Base-by-base conservation (phyloP, 1,140 invertebrate genomes). In the Drosophila albomicans region DNA sequence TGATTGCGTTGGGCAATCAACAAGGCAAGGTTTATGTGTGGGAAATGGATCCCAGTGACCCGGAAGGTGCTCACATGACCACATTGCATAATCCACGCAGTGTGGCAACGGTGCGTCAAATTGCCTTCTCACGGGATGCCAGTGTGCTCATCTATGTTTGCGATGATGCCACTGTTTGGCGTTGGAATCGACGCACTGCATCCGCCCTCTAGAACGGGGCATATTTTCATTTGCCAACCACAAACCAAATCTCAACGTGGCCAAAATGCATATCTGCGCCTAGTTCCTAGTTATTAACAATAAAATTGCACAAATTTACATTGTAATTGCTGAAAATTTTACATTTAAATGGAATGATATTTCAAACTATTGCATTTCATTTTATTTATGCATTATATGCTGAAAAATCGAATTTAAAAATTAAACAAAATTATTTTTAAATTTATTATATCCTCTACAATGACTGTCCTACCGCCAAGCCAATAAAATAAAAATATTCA, bases 151-250 rank as follows among this genome's bases (percentile, higher is more conserved):
- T 95, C 16, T 94, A 93, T 13, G 94, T 94, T 13, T 95, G 95
- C 82, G 97, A 98, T 91, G 98, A 99, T 93, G 97, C 96, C 1
- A 98, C 97, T 11, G 95, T 99, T 72, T 99, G 98, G 98, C 94
- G 98, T 79, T 99, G 98, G 98, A 98, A 99, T 70, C 79, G 88
- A 0, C 75, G 78, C 7, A 75, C 78, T 38, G 54, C 86, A 0
- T n/a, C 78, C 1, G 51, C 86, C 51, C 68, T 79, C 43, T 85
- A 75, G 41, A 51, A 11, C n/a, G 4, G 1, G 30, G 0, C 7
- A 20, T 3, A 13, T 8, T 25, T 5, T 56, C 52, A 10, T 10
- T 15, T 15, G 6, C 20, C 15, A 65, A 82, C 75, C 79, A 75
- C 35, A 77, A 80, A 87, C 84, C 84, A 84, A 88, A 88, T 81